phyloP scores from a whole-genome alignment of 1,140 invertebrate genomes.

The Phthorimaea operculella region DNA sequence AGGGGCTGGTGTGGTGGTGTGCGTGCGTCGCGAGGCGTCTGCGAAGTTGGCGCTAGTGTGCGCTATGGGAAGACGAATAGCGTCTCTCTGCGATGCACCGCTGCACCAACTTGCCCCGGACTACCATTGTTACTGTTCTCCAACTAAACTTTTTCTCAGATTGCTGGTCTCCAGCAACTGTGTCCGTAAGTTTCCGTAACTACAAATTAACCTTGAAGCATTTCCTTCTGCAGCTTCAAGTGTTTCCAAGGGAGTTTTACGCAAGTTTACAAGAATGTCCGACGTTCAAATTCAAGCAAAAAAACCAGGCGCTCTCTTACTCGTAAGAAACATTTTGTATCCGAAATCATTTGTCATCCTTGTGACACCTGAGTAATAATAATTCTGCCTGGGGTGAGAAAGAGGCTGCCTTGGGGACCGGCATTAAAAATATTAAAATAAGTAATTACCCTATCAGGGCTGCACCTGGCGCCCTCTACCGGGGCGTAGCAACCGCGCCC shows the following conservation, averaged over 20 bases:
- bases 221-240: background rate
- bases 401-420: constrained; percentile 25
- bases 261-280: background rate
- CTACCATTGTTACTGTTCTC: constrained; percentile 12
- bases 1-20: constrained; percentile 7
- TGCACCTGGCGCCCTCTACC: constrained; percentile 40
- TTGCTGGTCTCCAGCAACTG: background rate
- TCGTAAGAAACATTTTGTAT: background rate
- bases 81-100: constrained; percentile 15
- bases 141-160: constrained; percentile 2
- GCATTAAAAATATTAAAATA: constrained; percentile 60
- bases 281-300: background rate
- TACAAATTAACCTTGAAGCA: background rate
- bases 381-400: constrained; percentile 33
- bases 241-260: background rate
- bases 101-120: constrained; percentile 11
- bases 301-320: background rate
- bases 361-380: constrained; percentile 22
- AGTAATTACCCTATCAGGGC: constrained; percentile 54
- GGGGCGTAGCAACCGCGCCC: constrained; percentile 8
- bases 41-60: constrained; percentile 25
- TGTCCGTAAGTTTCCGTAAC: background rate
- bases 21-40: constrained; percentile 33
- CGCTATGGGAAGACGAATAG: constrained; percentile 15
- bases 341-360: background rate